These are phyloP conservation scores for Mallotus villosus DNA, from an alignment of 2,797 vertebrate genomes.

Conservation along the genomic window DNA sequence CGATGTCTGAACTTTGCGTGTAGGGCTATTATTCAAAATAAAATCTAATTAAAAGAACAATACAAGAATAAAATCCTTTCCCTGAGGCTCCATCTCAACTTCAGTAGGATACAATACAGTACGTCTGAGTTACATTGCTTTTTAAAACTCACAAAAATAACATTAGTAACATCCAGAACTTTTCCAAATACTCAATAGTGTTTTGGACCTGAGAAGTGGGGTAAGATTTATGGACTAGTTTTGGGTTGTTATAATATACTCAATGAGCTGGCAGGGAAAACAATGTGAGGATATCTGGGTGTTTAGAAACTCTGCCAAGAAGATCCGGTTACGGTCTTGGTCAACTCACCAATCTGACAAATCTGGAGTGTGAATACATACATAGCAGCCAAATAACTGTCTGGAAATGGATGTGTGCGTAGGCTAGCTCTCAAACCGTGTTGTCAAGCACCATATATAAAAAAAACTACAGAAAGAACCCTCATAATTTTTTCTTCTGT, in stretches of 20 bases:
- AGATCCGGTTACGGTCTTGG: slow-evolving; percentile 49
- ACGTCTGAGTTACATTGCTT: slow-evolving; percentile 53
- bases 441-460: slow-evolving; percentile 43
- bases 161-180: slow-evolving; percentile 53
- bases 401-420: slow-evolving; percentile 47
- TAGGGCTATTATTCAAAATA: slow-evolving; percentile 69
- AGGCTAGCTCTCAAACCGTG: slow-evolving; percentile 43
- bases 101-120: slow-evolving; percentile 53
- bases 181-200: slow-evolving; percentile 53
- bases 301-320: slow-evolving; percentile 47
- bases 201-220: slow-evolving; percentile 45
- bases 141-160: slow-evolving; percentile 47
- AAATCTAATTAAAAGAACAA: slow-evolving; percentile 75
- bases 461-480: background rate
- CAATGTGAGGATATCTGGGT: slow-evolving; percentile 39
- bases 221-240: slow-evolving; percentile 52
- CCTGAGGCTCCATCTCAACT: slow-evolving; percentile 47
- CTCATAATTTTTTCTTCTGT: background rate
- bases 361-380: slow-evolving; percentile 30
- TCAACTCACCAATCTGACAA: slow-evolving; percentile 35
- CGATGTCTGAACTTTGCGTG: slow-evolving; percentile 51
- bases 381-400: slow-evolving; percentile 39
- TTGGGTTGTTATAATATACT: slow-evolving; percentile 46
- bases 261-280: slow-evolving; percentile 50
- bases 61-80: slow-evolving; percentile 57